Conservation (phyloP, 1,140 invertebrate species). For the Drosophila nannoptera region DNA sequence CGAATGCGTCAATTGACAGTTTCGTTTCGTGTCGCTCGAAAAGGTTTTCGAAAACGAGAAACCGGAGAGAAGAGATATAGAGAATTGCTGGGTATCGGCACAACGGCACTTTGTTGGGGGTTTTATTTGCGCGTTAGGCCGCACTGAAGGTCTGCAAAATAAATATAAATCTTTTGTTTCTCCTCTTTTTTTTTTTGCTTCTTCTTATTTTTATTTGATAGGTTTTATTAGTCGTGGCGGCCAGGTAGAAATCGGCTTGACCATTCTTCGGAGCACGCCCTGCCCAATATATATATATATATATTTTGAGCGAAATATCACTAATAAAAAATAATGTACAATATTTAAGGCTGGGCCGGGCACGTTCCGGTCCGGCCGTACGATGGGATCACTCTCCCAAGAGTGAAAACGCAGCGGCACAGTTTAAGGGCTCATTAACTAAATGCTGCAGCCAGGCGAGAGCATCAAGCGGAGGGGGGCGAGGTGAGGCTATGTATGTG, state of each 20-base stretch:
- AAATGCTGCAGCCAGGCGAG: conserved; percentile 57
- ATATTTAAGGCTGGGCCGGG: conserved; percentile 33
- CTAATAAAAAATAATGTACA: not conserved
- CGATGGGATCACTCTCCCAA: conserved; percentile 6
- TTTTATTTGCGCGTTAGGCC: conserved; percentile 61
- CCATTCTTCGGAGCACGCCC: conserved; percentile 56
- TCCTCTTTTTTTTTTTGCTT: no score
- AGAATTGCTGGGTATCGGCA: conserved; percentile 14
- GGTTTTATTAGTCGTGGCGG: conserved; percentile 8
- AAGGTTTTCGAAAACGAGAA: conserved; percentile 26
- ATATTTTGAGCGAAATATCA: not conserved
- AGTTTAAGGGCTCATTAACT: conserved; percentile 63
- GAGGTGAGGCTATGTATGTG: not conserved
- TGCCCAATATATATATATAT: conserved; percentile 10
- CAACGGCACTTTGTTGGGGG: conserved; percentile 44
- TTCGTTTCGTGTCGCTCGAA: conserved; percentile 68
- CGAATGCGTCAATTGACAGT: conserved; percentile 72
- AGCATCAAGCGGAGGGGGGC: no score
- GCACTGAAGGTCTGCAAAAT: conserved; percentile 45
- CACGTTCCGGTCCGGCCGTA: conserved; percentile 43
- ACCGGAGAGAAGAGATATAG: conserved; percentile 16
- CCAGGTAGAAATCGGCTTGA: conserved; percentile 67
- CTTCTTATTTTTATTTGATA: no score
- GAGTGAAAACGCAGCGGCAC: conserved; percentile 58
- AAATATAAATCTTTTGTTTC: conserved; percentile 19